phyloP scores from a whole-genome alignment of 2,888 invertebrate species.

The Agonopterix subpropinquella region DNA sequence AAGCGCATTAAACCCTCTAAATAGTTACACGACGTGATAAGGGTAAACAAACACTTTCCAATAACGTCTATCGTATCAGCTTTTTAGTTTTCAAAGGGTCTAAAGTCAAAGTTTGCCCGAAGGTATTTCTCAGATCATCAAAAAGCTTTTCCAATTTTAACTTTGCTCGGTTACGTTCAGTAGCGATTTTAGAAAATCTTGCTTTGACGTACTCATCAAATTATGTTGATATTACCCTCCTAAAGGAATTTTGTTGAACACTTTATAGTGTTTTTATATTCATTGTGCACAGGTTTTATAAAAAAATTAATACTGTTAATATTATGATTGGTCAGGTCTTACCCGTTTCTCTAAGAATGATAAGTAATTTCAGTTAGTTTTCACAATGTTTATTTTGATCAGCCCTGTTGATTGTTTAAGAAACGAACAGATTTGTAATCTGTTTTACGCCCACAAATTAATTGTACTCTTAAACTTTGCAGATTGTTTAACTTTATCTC shows the following conservation, averaged over 20 bases:
- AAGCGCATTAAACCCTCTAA: constrained; percentile 23
- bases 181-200: constrained; percentile 60
- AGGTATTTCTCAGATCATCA: constrained; percentile 66
- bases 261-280: not conserved
- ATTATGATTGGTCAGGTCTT: too few relatives aligned
- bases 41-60: constrained; percentile 47
- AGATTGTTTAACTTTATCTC: too few relatives aligned
- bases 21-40: constrained; percentile 41
- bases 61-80: constrained; percentile 54
- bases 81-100: constrained; percentile 61
- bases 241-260: constrained; percentile 22
- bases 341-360: too few relatives aligned
- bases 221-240: constrained; percentile 47
- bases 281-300: not conserved
- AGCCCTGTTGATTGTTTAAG: too few relatives aligned
- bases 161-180: constrained; percentile 51
- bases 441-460: too few relatives aligned
- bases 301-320: too few relatives aligned
- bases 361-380: too few relatives aligned
- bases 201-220: constrained; percentile 57
- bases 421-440: too few relatives aligned
- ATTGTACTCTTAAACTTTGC: too few relatives aligned
- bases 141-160: constrained; percentile 64
- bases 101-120: constrained; percentile 52
- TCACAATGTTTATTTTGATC: too few relatives aligned